Base-by-base conservation (phyloP, 64 coral and sea anemone species). In the Exaiptasia diaphana region DNA sequence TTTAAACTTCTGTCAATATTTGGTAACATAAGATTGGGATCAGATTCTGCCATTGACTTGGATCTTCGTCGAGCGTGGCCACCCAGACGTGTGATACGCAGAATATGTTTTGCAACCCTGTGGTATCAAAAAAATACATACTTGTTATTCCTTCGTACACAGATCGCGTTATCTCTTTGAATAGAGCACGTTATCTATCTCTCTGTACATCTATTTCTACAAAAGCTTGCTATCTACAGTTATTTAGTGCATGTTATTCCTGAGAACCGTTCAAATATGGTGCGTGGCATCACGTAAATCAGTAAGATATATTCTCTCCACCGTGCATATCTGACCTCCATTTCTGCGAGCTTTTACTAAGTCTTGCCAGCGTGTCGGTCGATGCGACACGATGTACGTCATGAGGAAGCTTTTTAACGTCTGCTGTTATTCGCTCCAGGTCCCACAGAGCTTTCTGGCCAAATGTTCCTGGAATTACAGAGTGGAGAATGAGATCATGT, bases 381-480 rank as follows among this genome's bases (percentile, higher is more conserved):
- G 91, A 94, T 4, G 91, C 80, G 20, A 89, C 76, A 0, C 86
- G 91, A 10, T 89, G 74, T 18, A 94, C 61, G 57, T 94, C 91
- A 14, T 67, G 73, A 4, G 91, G 91, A 54, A 94, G 57, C 48
- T 70, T 78, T 20, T 53, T 83, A 17, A 20, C 4, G 33, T 64
- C 91, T 33, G 32, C 44, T 17, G 45, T 73, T 46, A 79, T 79
- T 60, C 68, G 59, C 31, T 83, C 91, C 14, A 99, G 33, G 72
- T 89, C 79, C 95, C 95, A 99, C 20, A 71, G 29, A 64, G 38
- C 33, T 27, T 78, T 71, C 85, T 99, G 95, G 32, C 95, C 95
- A 50, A 99, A 99, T 42, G 90, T 89, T 20, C 91, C 91, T 94
- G 35, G 3, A 58, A 53, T 18, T 30, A 23, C 25, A 71, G 8